Base-by-base conservation (phyloP, 2,113 vertebrate genomes). In the Pandion haliaetus region DNA sequence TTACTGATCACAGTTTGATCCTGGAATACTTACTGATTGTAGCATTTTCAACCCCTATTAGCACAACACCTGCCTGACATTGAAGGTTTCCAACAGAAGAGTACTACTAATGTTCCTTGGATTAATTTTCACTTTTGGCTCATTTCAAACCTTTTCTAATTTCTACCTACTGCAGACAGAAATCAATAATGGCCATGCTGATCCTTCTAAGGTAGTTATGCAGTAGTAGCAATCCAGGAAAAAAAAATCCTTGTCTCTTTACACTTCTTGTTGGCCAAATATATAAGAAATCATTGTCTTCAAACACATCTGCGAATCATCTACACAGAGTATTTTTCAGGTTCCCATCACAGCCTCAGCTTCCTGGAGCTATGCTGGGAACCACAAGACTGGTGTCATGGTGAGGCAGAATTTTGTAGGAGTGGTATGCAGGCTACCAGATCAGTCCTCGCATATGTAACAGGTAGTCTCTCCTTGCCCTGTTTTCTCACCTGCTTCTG, bases 1-100 rank as follows among this genome's bases (percentile, higher is more conserved):
- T 54, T 70, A 52, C 12, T 54, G 29, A n/a, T 25, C 25, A 18
- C 28, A 25, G 1, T 62, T 70, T 88, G 29, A 62, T 36, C 47
- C 10, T n/a, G 28, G 57, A 14, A 36, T 52, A 44, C 44, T 50
- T 66, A 44, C 5, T 38, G 24, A 47, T 66, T 55, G 26, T 5
- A 58, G 10, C 0, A 0, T 44, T 76, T 62, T 83, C 45, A 92
- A 44, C 2, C 6, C 17, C 6, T n/a, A 7, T 52, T 57, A 57
- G 34, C 36, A 81, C 10, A 84, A 73, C 5, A 19, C 15, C 25
- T 63, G 14, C 11, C 45, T 73, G 57, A 44, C 12, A 58, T 1
- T 10, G 20, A 82, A 67, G 10, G 7, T 71, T 83, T 92, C 34
- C 28, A 65, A 40, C 5, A 52, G 28, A 93, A 5, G 2, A 49